Conservation (phyloP, 2,888 invertebrate species). For the Drosophila lacicola region DNA sequence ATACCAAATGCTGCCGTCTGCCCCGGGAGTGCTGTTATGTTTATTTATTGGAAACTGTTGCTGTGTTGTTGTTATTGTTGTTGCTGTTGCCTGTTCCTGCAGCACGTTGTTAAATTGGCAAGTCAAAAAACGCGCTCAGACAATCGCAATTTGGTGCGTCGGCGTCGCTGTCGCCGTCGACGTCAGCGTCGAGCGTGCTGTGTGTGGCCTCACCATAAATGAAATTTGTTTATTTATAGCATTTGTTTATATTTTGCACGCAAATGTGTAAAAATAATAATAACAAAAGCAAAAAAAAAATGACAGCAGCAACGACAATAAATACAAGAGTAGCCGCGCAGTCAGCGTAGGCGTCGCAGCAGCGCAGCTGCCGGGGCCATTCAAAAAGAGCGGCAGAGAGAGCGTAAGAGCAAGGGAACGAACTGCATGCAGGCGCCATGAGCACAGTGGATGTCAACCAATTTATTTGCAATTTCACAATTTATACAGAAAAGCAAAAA, state of each 20-base stretch:
- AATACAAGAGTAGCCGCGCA: slow-evolving; percentile 6
- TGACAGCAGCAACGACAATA: slow-evolving; percentile 18
- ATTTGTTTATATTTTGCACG: slow-evolving; percentile 78
- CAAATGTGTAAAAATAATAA: slow-evolving; percentile 53
- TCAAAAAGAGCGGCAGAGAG: slow-evolving; percentile 8
- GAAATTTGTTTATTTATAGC: slow-evolving; percentile 71
- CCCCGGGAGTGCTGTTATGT: slow-evolving; percentile 71
- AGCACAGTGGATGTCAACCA: slow-evolving; percentile 40
- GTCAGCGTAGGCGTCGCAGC: slow-evolving; percentile 13
- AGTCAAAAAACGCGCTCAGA: slow-evolving; percentile 45
- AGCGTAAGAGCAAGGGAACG: slow-evolving; percentile 1
- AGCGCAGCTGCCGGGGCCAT: slow-evolving; percentile 5
- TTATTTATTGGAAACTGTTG: slow-evolving; percentile 67
- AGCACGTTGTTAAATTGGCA: slow-evolving; percentile 58
- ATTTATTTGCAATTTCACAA: slow-evolving; percentile 13
- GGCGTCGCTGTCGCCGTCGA: slow-evolving; percentile 17
- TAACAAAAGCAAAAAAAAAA: slow-evolving; percentile 31
- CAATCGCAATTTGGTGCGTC: slow-evolving; percentile 49
- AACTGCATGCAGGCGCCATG: slow-evolving; percentile 13
- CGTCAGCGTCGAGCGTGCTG: slow-evolving; percentile 27
- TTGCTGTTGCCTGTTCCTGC: slow-evolving; percentile 13
- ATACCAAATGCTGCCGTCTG: slow-evolving; percentile 61
- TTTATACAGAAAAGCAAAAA: not conserved
- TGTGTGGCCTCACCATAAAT: slow-evolving; percentile 60
- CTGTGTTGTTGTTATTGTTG: slow-evolving; percentile 17